Base-by-base conservation (phyloP, 2,888 invertebrate species). In the Parapristionchus giblindavisi region DNA sequence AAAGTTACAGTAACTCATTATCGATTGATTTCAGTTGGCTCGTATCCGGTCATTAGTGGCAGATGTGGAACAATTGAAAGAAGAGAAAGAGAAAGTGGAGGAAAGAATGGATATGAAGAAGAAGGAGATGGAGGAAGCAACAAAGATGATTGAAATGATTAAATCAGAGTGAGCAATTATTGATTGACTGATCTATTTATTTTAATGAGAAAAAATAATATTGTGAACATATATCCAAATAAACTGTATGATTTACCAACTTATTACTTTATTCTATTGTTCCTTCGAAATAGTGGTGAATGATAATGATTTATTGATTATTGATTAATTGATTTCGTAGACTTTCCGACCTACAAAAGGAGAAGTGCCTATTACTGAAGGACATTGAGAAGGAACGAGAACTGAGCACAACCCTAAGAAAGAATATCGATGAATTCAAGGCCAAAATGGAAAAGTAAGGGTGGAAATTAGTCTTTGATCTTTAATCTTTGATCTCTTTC, bases 351-450 rank as follows among this genome's bases (percentile, higher is more conserved):
- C 3, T 52, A 34, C 27, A 27, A 3, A 72, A 72, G n/a, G 60
- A 72, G 51, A 60, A 60, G 24, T 1, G 34, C 24, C 32, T 63
- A 43, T 11, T 74, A 34, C 11, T 11, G 17, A 17, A 38, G 24
- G 74, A 74, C 17, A 34, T 52, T 8, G 52, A 74, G 51, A 43
- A 34, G 21, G 74, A 74, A 38, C 48, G 61, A 24, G 74, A 43
- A 38, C 40, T 74, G 38, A 63, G n/a, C 27, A 38, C 51, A 21
- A 61, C 61, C 34, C 54, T 74, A 14, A 74, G 63, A 38, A 63
- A 63, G 52, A 61, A 43, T 48, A 74, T 61, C 51, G 63, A 74
- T 34, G 74, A 74, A 27, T 63, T 74, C 63, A 74, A 74, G 52
- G 51, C 52, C 17, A 74, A 74, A 27, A 43, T 74, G 61, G 74